Evolutionary conservation across 2,797 vertebrate genomes (phyloP).

Genomic region (Mormyrus proboscirostris): DNA sequence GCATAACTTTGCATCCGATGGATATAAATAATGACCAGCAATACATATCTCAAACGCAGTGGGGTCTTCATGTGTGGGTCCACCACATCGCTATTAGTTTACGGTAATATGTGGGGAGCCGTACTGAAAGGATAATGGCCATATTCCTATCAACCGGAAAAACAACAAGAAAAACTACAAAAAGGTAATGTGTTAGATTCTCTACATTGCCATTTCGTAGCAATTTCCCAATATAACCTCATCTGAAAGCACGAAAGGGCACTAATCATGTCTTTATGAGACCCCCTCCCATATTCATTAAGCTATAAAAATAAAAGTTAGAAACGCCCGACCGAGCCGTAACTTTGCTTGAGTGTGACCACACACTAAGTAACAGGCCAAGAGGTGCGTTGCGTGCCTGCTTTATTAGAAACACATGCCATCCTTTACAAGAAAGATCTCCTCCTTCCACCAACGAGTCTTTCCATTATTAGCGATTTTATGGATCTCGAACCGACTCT

Average conservation of each 20-base stretch:
- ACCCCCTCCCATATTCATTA: slow-evolving; percentile 2
- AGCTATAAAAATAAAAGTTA: slow-evolving; percentile 7
- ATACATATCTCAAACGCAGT: background rate
- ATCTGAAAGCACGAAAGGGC: background rate
- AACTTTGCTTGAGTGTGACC: slow-evolving; percentile 1
- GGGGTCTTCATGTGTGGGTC: background rate
- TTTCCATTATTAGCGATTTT: slow-evolving; percentile 12
- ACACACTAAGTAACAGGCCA: slow-evolving; percentile 1
- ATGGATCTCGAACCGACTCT: background rate
- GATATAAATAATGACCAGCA: background rate
- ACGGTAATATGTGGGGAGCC: background rate
- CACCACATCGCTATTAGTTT: background rate
- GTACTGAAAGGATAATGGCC: background rate
- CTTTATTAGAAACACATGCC: slow-evolving; percentile 7
- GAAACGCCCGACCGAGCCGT: background rate
- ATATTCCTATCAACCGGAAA: background rate
- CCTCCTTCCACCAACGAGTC: background rate
- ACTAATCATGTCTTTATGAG: slow-evolving; percentile 16
- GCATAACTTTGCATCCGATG: background rate
- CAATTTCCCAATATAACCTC: slow-evolving; percentile 7
- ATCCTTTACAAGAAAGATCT: background rate
- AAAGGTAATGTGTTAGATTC: background rate
- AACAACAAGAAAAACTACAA: background rate
- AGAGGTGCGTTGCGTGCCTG: background rate
- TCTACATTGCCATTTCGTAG: background rate